A percentile compares a stretch with the other conserved stretches of the same genome.
Evolutionary conservation across 2,113 vertebrate genomes (phyloP).

Genomic region (Psittacara wagleri): DNA sequence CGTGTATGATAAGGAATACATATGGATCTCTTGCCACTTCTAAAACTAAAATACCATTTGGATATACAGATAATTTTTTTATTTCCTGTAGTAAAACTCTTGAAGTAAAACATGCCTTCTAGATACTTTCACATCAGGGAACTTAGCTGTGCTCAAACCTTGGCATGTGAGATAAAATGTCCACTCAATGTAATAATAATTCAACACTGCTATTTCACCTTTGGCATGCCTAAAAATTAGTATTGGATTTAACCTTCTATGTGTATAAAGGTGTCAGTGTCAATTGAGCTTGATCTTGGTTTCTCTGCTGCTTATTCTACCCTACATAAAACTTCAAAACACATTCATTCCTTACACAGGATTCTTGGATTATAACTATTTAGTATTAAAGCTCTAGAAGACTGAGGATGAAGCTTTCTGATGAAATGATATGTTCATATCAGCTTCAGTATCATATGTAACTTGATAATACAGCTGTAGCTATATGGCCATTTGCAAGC

Average conservation of each 20-base stretch:
- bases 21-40: background rate
- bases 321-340: background rate
- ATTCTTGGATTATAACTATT: background rate
- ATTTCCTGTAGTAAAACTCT: background rate
- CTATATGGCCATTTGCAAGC: background rate
- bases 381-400: background rate
- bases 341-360: background rate
- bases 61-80: background rate
- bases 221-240: background rate
- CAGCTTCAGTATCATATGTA: background rate
- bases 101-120: constrained; percentile 31
- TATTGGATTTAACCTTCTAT: background rate
- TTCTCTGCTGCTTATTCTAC: background rate
- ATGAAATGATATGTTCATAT: background rate
- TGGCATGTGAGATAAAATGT: constrained; percentile 21
- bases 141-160: background rate
- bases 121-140: background rate
- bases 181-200: background rate
- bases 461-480: background rate
- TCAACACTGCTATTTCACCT: background rate
- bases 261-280: background rate
- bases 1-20: background rate
- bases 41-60: background rate
- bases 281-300: background rate
- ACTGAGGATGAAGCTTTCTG: background rate